phyloP scores from a whole-genome alignment of 2,797 vertebrate species.

The Spatula clypeata region DNA sequence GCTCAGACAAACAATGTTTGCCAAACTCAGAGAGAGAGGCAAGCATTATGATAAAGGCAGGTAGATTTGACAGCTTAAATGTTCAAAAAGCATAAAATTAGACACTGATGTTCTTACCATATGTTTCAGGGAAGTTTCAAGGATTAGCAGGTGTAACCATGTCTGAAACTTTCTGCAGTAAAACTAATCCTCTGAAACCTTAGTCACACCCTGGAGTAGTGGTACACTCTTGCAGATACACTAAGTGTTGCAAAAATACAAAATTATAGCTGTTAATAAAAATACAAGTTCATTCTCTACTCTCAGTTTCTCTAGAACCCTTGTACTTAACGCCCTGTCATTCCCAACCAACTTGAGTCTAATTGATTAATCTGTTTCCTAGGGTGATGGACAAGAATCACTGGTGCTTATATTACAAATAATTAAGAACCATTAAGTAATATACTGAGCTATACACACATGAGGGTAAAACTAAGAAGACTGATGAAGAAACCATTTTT shows the following conservation, averaged over 20 bases:
- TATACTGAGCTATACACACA: neutral
- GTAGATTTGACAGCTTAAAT: neutral
- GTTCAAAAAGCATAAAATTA: neutral
- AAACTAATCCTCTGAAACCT: neutral
- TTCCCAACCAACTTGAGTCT: neutral
- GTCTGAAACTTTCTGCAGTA: neutral
- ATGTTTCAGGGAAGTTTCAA: rapidly evolving
- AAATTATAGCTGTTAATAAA: neutral
- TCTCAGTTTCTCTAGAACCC: neutral
- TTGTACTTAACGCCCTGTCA: neutral
- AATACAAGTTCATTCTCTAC: neutral
- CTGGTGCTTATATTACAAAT: neutral
- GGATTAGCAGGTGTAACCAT: rapidly evolving
- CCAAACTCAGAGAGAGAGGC: neutral
- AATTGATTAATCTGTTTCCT: neutral
- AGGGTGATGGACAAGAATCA: neutral
- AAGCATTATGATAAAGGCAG: neutral
- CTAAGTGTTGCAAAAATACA: neutral
- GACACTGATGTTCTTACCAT: neutral
- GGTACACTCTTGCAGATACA: neutral
- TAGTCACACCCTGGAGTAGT: neutral
- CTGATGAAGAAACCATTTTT: neutral
- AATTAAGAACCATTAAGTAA: neutral
- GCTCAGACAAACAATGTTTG: rapidly evolving
- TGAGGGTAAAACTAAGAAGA: neutral